Conservation (phyloP, 2,797 vertebrate species). For the Phalloptychus januarius region DNA sequence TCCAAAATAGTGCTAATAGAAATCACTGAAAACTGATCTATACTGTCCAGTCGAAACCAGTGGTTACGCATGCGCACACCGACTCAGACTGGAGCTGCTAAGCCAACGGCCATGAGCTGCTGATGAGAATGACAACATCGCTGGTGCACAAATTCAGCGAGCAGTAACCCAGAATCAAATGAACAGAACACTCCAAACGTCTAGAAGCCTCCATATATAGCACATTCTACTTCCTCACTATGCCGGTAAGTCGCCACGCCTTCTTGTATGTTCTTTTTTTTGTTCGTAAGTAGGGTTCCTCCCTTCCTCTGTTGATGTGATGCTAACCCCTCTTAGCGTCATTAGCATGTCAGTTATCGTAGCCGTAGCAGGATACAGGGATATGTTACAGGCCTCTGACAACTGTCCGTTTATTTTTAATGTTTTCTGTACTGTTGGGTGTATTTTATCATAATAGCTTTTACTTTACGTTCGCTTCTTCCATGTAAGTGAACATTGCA, state of each 20-base stretch:
- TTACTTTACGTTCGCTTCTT: neutral
- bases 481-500: neutral
- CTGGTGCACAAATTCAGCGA: conserved; percentile 37
- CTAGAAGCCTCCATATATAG: neutral
- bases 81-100: conserved; percentile 18
- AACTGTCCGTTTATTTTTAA: neutral
- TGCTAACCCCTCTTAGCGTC: conserved; percentile 71
- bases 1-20: neutral
- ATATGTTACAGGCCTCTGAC: neutral
- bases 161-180: conserved; percentile 29
- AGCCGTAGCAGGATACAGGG: neutral
- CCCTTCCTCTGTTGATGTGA: conserved; percentile 70
- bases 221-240: conserved; percentile 30
- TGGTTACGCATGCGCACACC: conserved; percentile 62
- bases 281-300: conserved; percentile 59
- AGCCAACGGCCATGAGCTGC: conserved; percentile 38
- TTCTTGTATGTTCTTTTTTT: conserved; percentile 2
- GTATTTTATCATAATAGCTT: neutral
- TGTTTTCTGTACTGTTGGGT: neutral
- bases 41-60: neutral
- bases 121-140: conserved; percentile 42
- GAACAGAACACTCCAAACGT: neutral
- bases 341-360: conserved; percentile 36
- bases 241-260: conserved; percentile 77
- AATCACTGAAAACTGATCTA: neutral